Evolutionary conservation across 92 coral and sea anemone genomes (phyloP), one percentile per base, ranked within the genome.

Genomic region (Porites cylindrica): DNA sequence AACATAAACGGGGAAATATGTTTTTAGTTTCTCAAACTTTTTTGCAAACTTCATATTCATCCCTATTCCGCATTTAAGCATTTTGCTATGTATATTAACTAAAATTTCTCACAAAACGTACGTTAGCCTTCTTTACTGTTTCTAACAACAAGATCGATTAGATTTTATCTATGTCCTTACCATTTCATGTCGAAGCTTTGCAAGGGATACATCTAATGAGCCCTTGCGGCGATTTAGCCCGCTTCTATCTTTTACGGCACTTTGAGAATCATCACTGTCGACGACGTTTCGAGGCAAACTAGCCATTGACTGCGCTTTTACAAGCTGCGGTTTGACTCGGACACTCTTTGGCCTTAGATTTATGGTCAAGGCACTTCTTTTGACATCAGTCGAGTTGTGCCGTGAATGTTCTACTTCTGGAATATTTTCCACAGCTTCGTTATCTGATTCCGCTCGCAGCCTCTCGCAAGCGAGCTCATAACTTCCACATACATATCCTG

Each of bases 101-200:
- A 66, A 66, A 53, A 50, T 21, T n/a, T 67, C 1, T 65, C 73
- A 17, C 11, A 47, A 4, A 2, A 32, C 12, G 18, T 78, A n/a
- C 9, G 0, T 7, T 32, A 32, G 17, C 8, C 43, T 12, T 26
- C 52, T 12, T 32, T 2, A 3, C 20, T 56, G 59, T 8, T 70
- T 8, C 23, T 69, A 38, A 38, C 47, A 38, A 4, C 6, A 61
- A 60, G 69, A 1, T 72, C 78, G 38, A 70, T 29, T 60, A 78
- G 47, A 38, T 38, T n/a, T 32, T 32, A 65, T 20, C 10, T 8
- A 18, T n/a, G 51, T 32, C 76, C 93, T 82, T 60, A 91, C 93
- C 93, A 91, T 91, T 82, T 91, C 93, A 24, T 81, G 82, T 29
- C 93, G 85, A 56, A 91, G 85, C 82, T 82, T 91, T 7, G 89